A percentile compares a stretch with the other conserved stretches of the same genome.
Evolutionary conservation across 2,888 invertebrate genomes (phyloP).

Genomic region (Melanchra persicariae): DNA sequence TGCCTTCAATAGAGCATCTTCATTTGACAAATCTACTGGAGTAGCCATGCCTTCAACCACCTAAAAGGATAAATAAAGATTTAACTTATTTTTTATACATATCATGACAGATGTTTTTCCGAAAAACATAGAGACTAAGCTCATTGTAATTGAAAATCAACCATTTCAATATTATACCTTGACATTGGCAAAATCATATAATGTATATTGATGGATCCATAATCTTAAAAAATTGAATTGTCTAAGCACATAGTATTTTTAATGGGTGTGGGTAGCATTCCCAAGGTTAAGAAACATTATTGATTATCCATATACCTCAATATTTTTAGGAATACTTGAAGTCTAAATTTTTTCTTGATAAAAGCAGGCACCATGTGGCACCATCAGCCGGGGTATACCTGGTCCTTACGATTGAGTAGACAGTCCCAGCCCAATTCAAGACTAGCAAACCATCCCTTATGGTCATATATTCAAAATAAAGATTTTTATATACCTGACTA

Average conservation of each 20-base stretch:
- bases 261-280: neutral
- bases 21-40: conserved; percentile 96
- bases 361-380: too few species aligned
- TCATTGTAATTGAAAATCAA: too few species aligned
- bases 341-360: too few species aligned
- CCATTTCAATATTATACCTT: too few species aligned
- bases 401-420: too few species aligned
- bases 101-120: neutral
- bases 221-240: neutral
- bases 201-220: too few species aligned
- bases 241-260: neutral
- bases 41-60: conserved; percentile 96
- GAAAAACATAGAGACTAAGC: neutral
- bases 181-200: too few species aligned
- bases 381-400: too few species aligned
- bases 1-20: conserved; percentile 96
- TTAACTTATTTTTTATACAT: neutral
- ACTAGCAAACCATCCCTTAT: neutral
- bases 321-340: neutral
- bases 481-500: neutral
- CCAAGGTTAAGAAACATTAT: neutral
- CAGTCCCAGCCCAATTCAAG: too few species aligned
- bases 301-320: neutral
- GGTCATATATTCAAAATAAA: neutral
- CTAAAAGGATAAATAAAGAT: conserved; percentile 58